These are phyloP conservation scores for Acrocera orbiculus DNA, from an alignment of 2,888 invertebrate genomes.

Conservation along the genomic window DNA sequence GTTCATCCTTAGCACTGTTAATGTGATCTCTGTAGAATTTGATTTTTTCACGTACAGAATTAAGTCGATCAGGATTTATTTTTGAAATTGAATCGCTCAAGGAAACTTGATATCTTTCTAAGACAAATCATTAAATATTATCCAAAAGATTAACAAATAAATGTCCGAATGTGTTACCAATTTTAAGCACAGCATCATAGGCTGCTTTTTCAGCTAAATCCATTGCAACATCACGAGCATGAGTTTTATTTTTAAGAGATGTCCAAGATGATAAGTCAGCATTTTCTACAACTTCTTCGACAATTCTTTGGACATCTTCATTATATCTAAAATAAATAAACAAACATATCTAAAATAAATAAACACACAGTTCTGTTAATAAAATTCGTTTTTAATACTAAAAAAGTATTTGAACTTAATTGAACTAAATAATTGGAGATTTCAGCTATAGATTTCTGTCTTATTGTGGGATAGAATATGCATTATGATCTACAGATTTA, in stretches of 20 bases:
- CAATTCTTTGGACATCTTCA: constrained; percentile 35
- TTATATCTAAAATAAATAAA: constrained; percentile 25
- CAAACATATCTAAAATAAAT: too few relatives aligned
- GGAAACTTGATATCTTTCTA: constrained; percentile 25
- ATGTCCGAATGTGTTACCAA: constrained; percentile 26
- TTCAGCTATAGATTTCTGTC: too few relatives aligned
- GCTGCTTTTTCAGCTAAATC: constrained; percentile 41
- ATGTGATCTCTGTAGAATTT: constrained; percentile 40
- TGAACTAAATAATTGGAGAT: too few relatives aligned
- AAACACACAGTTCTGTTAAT: too few relatives aligned
- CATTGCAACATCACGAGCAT: constrained; percentile 37
- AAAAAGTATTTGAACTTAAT: too few relatives aligned
- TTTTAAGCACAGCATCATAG: constrained; percentile 37
- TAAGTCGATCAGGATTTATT: constrained; percentile 28
- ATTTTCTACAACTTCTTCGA: constrained; percentile 44
- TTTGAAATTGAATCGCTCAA: constrained; percentile 21
- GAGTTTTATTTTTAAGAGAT: constrained; percentile 39
- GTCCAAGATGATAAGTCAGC: constrained; percentile 39
- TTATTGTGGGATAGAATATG: too few relatives aligned
- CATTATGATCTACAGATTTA: too few relatives aligned
- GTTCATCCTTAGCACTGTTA: constrained; percentile 37
- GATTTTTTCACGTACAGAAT: constrained; percentile 38
- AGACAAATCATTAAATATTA: constrained; percentile 2
- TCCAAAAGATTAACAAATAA: background rate
- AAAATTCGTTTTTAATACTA: too few relatives aligned